phyloP scores from a whole-genome alignment of 2,888 invertebrate genomes.

The Ephialtes manifestator region DNA sequence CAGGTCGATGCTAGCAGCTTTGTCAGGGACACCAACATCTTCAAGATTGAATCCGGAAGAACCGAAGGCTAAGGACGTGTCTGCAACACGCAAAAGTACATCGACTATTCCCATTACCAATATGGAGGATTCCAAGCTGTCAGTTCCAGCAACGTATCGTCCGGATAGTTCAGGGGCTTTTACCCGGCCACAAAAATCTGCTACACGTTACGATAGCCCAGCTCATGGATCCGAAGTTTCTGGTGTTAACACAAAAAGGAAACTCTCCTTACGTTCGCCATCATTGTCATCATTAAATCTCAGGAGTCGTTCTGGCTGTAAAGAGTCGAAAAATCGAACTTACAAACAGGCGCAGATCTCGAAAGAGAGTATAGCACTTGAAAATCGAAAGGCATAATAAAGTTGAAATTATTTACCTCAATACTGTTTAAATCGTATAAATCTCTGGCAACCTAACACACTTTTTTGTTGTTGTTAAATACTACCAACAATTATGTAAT shows the following conservation, averaged over 20 bases:
- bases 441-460: not conserved
- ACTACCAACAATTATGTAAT: too few species aligned
- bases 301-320: conserved; percentile 16
- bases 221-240: not conserved
- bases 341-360: conserved; percentile 75
- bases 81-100: conserved; percentile 25
- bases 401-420: not conserved
- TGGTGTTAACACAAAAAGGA: conserved; percentile 9
- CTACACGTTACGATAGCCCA: conserved; percentile 1
- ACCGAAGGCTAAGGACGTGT: conserved; percentile 30
- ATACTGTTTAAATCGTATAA: not conserved
- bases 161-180: conserved; percentile 53
- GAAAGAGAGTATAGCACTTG: conserved; percentile 69
- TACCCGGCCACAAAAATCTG: conserved; percentile 34
- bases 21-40: conserved; percentile 73
- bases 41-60: conserved; percentile 66
- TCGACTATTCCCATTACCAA: conserved; percentile 15
- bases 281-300: conserved; percentile 26
- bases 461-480: not conserved
- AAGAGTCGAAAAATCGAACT: conserved; percentile 69
- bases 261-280: conserved; percentile 25
- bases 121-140: conserved; percentile 21
- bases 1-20: conserved; percentile 43
- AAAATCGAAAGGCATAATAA: conserved; percentile 38
- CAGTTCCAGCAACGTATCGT: conserved; percentile 39